Percentiles rank a stretch among this genome's conserved stretches.
These are phyloP conservation scores for Argyresthia goedartella DNA, from an alignment of 2,888 invertebrate genomes.

Conservation along the genomic window DNA sequence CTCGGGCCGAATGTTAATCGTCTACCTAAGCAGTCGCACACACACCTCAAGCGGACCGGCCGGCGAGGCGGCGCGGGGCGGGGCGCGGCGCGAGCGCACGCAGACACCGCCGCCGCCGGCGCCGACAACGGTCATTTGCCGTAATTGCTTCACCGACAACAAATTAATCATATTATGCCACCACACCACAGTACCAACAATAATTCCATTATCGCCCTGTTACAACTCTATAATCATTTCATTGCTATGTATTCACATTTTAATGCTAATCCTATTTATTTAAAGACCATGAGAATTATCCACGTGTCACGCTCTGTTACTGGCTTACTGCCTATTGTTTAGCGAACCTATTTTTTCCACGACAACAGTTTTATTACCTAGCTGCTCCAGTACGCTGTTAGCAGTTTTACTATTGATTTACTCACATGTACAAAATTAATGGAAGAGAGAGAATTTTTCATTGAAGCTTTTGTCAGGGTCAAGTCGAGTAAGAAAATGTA, in stretches of 20 bases:
- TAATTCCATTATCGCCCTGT: conserved; percentile 37
- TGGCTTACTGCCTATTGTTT: not conserved
- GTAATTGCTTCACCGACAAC: conserved; percentile 51
- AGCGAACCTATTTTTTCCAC: not conserved
- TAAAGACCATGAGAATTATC: not conserved
- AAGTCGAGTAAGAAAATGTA: not conserved
- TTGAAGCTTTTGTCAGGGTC: conserved; percentile 6
- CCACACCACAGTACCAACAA: conserved; percentile 35
- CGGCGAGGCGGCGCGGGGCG: conserved; percentile 12
- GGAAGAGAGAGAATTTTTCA: not conserved
- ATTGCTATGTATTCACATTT: conserved; percentile 15
- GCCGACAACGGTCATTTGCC: conserved; percentile 38
- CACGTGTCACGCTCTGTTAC: not conserved
- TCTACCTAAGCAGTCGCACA: conserved; percentile 28
- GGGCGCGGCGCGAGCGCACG: no score
- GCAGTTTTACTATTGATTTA: not conserved
- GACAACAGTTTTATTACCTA: not conserved
- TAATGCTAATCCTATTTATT: not conserved
- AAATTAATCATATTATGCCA: conserved; percentile 40
- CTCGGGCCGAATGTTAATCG: conserved; percentile 32
- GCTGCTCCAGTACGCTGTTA: not conserved
- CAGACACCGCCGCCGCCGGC: not conserved
- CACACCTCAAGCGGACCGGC: conserved; percentile 15
- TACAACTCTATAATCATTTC: conserved; percentile 32
- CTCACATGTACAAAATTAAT: not conserved